A percentile compares a stretch with the other conserved stretches of the same genome.
These are phyloP conservation scores for Lepidurus arcticus DNA, from an alignment of 1,140 invertebrate species.

Conservation along the genomic window DNA sequence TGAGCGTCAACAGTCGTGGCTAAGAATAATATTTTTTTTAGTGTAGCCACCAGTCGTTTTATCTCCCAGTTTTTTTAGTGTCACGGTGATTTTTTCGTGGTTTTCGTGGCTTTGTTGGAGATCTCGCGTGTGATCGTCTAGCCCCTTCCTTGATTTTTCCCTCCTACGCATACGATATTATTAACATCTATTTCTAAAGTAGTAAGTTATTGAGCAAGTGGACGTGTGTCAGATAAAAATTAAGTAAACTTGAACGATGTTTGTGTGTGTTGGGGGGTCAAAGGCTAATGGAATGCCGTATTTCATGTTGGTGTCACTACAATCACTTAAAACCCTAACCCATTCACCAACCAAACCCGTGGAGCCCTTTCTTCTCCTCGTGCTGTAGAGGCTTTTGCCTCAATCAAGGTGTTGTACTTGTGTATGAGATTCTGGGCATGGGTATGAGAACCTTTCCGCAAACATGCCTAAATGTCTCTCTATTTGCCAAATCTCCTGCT, in stretches of 20 bases:
- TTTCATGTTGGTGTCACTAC: not conserved
- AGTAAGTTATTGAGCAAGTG: not conserved
- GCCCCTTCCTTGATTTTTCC: not conserved
- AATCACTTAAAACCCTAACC: not conserved
- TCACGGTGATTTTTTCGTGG: not conserved
- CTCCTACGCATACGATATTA: not conserved
- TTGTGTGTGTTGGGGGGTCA: not conserved
- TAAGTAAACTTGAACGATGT: not conserved
- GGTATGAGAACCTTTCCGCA: not conserved
- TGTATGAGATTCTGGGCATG: not conserved
- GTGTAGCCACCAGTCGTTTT: not conserved
- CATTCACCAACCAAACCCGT: not conserved
- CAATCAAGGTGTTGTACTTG: not conserved
- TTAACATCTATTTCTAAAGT: not conserved
- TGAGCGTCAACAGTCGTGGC: not conserved
- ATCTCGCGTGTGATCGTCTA: conserved; percentile 9
- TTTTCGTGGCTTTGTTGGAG: conserved; percentile 6
- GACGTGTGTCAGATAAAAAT: not conserved
- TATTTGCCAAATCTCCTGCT: conserved; percentile 15
- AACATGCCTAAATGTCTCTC: not conserved
- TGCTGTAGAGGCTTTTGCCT: not conserved
- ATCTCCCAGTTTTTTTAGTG: not conserved
- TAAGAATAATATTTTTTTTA: not conserved
- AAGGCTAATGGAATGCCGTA: not conserved
- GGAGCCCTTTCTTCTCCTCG: not conserved